Base-by-base conservation (phyloP, 2,113 vertebrate species). In the Micronycteris hirsuta region DNA sequence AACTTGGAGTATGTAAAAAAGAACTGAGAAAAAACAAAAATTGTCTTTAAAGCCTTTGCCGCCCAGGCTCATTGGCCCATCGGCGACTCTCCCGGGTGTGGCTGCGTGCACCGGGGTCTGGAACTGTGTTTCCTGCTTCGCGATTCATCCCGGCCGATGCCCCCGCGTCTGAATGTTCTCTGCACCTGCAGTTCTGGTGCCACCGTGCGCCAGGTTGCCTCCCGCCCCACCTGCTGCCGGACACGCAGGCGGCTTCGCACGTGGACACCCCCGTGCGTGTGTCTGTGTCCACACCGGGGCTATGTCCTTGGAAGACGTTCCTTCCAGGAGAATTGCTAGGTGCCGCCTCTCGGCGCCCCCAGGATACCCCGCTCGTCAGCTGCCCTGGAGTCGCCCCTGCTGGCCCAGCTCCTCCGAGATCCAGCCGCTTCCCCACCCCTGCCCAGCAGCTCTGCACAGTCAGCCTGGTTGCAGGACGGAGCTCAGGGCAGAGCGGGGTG, bases 401-500 rank as follows among this genome's bases (percentile, higher is more conserved):
- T 2, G 4, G 73, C 58, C 47, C 16, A 15, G 49, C 41, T 20
- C 22, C 43, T n/a, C 41, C 1, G 12, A 68, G 45, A 71, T 4
- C 43, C 16, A 1, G 14, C 45, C 14, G 11, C 68, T 41, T 36
- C 36, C 28, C 63, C 3, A 17, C 38, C 4, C 13, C 76, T 45
- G 56, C 45, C 26, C 5, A 0, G 0, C 4, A 0, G 0, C 58
- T n/a, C 41, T 24, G 10, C 5, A 31, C 36, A 68, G 68, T 24
- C 45, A 38, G 86, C 9, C 8, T 4, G 13, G 16, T 31, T 43
- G 3, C 7, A 5, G 70, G n/a, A 13, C 1, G 7, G 70, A 52
- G 17, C 31, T 45, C 71, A 17, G 28, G 54, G 22, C 54, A 28
- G 24, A 83, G 47, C 2, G 19, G 43, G 3, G 8, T n/a, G 45